Percentiles rank a stretch among this genome's conserved stretches.
phyloP scores from a whole-genome alignment of 2,797 vertebrate genomes.

The Gallinago stenura region DNA sequence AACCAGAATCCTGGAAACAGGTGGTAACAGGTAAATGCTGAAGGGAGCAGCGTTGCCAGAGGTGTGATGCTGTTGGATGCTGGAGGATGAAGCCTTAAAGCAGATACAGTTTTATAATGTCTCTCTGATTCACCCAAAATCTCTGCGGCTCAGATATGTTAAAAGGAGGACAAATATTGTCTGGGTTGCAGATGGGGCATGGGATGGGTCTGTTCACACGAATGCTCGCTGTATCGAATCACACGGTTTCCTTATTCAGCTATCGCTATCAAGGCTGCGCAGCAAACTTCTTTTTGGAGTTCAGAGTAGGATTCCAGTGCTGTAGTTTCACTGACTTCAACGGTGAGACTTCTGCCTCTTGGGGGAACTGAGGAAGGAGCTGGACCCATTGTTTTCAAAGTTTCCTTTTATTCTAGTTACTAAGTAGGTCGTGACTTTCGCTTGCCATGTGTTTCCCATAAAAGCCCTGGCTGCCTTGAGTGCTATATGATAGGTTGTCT shows the following conservation, averaged over 20 bases:
- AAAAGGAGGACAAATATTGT: not conserved
- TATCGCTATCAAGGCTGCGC: not conserved
- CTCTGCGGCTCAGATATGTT: not conserved
- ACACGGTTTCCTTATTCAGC: fast-evolving
- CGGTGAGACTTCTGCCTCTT: not conserved
- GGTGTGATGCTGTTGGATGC: not conserved
- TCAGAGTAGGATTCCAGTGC: not conserved
- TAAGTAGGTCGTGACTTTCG: not conserved
- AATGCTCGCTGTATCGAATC: not conserved
- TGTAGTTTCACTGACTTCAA: not conserved
- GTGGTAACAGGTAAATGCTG: not conserved
- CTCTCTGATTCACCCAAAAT: not conserved
- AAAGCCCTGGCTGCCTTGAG: constrained; percentile 61
- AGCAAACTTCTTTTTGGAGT: not conserved
- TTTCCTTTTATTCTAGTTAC: constrained; percentile 24
- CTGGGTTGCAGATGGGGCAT: not conserved
- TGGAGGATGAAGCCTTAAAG: not conserved
- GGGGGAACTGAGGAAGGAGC: not conserved
- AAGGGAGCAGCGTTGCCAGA: not conserved
- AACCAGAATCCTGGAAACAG: not conserved
- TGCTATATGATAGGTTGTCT: constrained; percentile 65
- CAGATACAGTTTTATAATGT: not conserved
- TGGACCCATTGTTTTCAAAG: not conserved
- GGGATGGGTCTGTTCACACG: not conserved
- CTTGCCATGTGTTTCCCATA: constrained; percentile 76